Evolutionary conservation across 2,888 invertebrate species (phyloP), one percentile per base, ranked within the genome.

Genomic region (Oxyteleia sp.): DNA sequence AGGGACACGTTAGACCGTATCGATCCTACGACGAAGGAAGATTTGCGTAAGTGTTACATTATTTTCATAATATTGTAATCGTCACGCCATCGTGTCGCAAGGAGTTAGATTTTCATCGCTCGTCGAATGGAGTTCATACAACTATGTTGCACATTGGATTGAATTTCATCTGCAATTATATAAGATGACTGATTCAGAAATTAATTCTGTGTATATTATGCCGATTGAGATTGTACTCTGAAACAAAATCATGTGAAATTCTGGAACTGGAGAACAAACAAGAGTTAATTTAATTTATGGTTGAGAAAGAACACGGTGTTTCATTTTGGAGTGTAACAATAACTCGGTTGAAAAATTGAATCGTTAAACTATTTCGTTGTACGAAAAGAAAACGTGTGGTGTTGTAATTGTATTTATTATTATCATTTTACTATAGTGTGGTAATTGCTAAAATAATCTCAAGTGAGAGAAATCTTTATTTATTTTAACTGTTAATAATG

Each of bases 31-130:
- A 81, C 88, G 61, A 92, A 91, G 78, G 92, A 91, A 87, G 92
- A 92, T 84, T 91, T 93, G 86, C 93, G 93, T 93, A 89, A 89
- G 92, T 91, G 53, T 84, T 76, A 57, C 18, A 61, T 79, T 80
- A 69, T 72, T 72, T 82, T 82, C 64, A 69, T 68, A 68, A 81
- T 63, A 74, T 43, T 68, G 80, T 59, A 69, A 63, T 61, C 57
- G 79, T 57, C 47, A 43, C 43, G 68, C 47, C 8, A 32, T 55
- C 15, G 53, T 82, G 45, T 64, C 20, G 69, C 15, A 82, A 82
- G 69, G 8, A 66, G 20, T 23, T 63, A 63, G 69, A 82, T 82
- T 75, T 69, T 38, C 51, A 72, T 80, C 75, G 23, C 18, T 32
- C 55, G 45, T 53, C 38, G 45, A 43, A 10, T 45, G 15, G 4